phyloP scores from a whole-genome alignment of 2,888 invertebrate species.

The Caenorhabditis afra region DNA sequence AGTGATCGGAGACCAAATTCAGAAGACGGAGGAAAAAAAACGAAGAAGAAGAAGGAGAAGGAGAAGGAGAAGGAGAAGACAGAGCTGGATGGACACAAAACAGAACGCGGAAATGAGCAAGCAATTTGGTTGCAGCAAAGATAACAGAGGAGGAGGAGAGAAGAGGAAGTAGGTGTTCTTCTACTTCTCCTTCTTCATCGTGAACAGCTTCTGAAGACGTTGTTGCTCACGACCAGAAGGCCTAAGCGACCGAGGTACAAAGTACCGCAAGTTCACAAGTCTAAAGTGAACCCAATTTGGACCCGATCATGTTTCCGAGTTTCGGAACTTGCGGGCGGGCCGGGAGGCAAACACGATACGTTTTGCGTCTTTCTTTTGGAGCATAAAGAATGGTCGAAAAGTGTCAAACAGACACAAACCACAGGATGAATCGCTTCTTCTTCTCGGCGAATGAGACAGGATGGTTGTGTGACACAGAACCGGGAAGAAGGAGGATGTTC shows the following conservation, averaged over 20 bases:
- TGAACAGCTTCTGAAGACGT: neutral
- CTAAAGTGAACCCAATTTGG: neutral
- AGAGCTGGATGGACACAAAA: slow-evolving; percentile 24
- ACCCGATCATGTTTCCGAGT: slow-evolving; percentile 6
- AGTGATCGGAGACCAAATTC: slow-evolving; percentile 35
- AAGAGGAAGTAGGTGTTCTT: slow-evolving; percentile 28
- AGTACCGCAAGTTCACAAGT: slow-evolving; percentile 43
- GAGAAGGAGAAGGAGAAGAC: slow-evolving; percentile 12
- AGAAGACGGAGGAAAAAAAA: slow-evolving; percentile 7
- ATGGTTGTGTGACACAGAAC: too few relatives aligned
- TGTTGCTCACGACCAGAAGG: neutral
- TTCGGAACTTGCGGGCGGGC: neutral
- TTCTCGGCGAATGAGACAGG: neutral
- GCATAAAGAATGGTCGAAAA: slow-evolving; percentile 3
- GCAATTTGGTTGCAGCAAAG: slow-evolving; percentile 30
- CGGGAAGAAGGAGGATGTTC: neutral
- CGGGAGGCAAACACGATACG: neutral
- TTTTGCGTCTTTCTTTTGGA: neutral
- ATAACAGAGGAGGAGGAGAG: slow-evolving; percentile 5
- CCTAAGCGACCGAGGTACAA: slow-evolving; percentile 24
- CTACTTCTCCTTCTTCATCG: neutral
- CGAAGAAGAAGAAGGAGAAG: neutral
- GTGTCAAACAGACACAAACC: slow-evolving; percentile 25
- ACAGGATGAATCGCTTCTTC: slow-evolving; percentile 1
- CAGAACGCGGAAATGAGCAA: slow-evolving; percentile 40